phyloP scores from a whole-genome alignment of 2,888 invertebrate genomes.

The Acleris sparsana region DNA sequence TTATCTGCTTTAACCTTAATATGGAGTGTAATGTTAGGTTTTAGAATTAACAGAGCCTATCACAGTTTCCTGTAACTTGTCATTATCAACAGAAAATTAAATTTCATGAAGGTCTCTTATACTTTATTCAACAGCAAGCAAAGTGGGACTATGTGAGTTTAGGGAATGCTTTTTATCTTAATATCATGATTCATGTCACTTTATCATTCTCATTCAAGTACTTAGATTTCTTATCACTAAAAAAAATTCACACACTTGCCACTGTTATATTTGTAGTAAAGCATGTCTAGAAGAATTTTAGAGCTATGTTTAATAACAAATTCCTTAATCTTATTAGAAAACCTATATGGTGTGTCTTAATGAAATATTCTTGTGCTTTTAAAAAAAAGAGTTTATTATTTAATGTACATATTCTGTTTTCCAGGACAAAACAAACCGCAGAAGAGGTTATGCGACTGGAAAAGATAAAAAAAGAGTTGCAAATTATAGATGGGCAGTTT shows the following conservation, averaged over 20 bases:
- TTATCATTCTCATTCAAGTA: constrained; percentile 27
- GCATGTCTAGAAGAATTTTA: constrained; percentile 37
- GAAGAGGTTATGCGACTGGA: constrained; percentile 86
- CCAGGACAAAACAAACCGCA: constrained; percentile 88
- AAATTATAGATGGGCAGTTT: constrained; percentile 86
- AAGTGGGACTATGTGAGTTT: constrained; percentile 21
- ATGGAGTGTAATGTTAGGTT: no score
- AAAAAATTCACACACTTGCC: constrained; percentile 22
- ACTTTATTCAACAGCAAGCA: constrained; percentile 11
- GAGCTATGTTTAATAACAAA: constrained; percentile 50
- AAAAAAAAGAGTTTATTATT: background rate
- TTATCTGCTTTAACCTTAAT: background rate
- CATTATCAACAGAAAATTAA: no score
- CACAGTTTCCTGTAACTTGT: no score
- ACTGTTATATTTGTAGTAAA: constrained; percentile 25
- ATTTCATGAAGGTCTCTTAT: background rate
- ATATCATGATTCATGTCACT: constrained; percentile 37
- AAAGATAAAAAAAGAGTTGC: constrained; percentile 85
- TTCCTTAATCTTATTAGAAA: constrained; percentile 55
- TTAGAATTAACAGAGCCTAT: no score
- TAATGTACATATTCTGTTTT: constrained; percentile 37
- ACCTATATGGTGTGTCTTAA: constrained; percentile 56
- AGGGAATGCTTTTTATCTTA: constrained; percentile 18
- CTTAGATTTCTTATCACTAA: constrained; percentile 28
- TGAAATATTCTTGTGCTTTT: background rate